phyloP scores from a whole-genome alignment of 53 echinoderm and acorn worm species.

The Luidia sarsii region DNA sequence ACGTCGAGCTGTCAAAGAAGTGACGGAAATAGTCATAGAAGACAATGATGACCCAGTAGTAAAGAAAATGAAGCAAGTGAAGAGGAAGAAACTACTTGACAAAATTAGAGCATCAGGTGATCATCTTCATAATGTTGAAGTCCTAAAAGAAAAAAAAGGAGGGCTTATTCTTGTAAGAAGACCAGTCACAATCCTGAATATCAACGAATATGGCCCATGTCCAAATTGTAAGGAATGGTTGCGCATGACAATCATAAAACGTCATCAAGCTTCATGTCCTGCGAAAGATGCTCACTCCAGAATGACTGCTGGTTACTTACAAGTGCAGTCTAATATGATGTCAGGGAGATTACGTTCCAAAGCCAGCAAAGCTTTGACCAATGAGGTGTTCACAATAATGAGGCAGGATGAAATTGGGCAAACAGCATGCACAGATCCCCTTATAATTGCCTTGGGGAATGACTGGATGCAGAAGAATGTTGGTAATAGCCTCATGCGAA shows the following conservation, averaged over 20 bases:
- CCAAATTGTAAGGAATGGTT: constrained; percentile 63
- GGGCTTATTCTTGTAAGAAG: constrained; percentile 37
- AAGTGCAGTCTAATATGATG: constrained; percentile 45
- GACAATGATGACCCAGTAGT: background rate
- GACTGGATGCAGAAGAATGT: constrained; percentile 53
- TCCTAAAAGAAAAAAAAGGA: constrained; percentile 52
- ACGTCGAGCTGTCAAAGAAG: constrained; percentile 6
- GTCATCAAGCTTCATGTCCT: constrained; percentile 51
- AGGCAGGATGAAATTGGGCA: constrained; percentile 30
- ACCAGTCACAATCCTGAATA: background rate
- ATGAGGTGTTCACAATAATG: constrained; percentile 55
- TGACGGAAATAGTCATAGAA: background rate
- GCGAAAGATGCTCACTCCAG: background rate
- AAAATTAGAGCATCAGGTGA: constrained; percentile 48
- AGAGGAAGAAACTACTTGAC: constrained; percentile 23
- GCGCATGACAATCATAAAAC: constrained; percentile 19
- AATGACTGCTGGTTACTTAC: constrained; percentile 30
- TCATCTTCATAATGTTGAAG: constrained; percentile 52
- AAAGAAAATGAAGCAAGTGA: constrained; percentile 5
- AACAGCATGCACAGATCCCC: constrained; percentile 23
- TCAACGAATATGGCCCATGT: constrained; percentile 58
- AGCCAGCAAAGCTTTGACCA: constrained; percentile 28
- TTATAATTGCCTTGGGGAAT: constrained; percentile 51
- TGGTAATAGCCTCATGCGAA: constrained; percentile 59
- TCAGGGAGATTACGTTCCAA: constrained; percentile 27